Base-by-base conservation (phyloP, 2,888 invertebrate species). In the Sinelater perroti region DNA sequence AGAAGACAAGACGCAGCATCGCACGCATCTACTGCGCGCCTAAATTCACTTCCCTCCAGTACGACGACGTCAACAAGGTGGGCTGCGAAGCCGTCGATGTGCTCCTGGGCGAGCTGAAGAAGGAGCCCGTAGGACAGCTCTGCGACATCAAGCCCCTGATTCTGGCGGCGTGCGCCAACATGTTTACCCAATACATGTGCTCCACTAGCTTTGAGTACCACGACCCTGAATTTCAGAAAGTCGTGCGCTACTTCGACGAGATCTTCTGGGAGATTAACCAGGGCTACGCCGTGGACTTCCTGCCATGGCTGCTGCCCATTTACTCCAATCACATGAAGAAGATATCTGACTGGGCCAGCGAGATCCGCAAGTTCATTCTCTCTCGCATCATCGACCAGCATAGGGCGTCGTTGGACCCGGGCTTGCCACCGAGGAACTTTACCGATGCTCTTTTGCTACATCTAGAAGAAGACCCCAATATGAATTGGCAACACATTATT, bases 241-340 rank as follows among this genome's bases (percentile, higher is more conserved):
- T 89, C 3, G 89, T 91, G 0, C 80, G 86, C 16, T 72, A 71
- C 54, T 94, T 93, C 73, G 94, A 94, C 68, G 88, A 90, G 67
- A 92, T 95, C 45, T 95, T 95, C 79, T 93, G 91, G 89, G 93
- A 94, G 72, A 93, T 95, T 62, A 95, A 94, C 75, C 91, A 92
- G 69, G 93, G 93, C 0, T 93, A 92, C 73, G 90, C 91, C 0
- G 85, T 93, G 0, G 95, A 95, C 70, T 94, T 94, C 70, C 71
- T 95, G 14, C 94, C 94, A 0, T 92, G 90, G 88, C 75, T 94
- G 0, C 79, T 85, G 1, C 91, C 91, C 0, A 85, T 91, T 57
- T 92, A 91, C 74, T 78, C 78, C 2, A 80, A 81, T 1, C 89
- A 91, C 68, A 84, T 91, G 79, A 81, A 84, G 1, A 87, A 85